phyloP scores from a whole-genome alignment of 2,888 invertebrate species.

The Calephelis perditalis region DNA sequence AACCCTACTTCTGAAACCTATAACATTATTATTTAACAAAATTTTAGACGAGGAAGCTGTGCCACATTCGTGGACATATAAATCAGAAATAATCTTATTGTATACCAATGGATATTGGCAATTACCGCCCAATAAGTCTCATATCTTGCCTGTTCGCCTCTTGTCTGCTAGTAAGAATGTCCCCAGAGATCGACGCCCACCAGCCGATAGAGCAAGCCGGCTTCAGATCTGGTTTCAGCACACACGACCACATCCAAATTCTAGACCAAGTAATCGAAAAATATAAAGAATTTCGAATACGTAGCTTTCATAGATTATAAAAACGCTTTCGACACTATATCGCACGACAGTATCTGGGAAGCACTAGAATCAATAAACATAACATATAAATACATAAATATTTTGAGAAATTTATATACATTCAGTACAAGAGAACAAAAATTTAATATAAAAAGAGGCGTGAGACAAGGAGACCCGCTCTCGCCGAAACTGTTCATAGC shows the following conservation, averaged over 20 bases:
- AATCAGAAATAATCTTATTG: background rate
- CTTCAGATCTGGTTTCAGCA: background rate
- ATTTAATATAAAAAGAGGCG: conserved; percentile 22
- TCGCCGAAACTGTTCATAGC: conserved; percentile 26
- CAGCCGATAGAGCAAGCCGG: conserved; percentile 9
- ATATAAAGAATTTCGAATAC: too few species aligned
- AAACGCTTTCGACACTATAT: too few species aligned
- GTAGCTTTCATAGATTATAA: too few species aligned
- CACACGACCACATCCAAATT: too few species aligned
- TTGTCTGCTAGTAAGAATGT: conserved; percentile 14
- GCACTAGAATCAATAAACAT: too few species aligned
- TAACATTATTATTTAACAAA: background rate
- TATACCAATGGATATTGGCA: background rate
- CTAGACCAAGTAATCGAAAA: too few species aligned
- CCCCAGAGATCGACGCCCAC: conserved; percentile 10
- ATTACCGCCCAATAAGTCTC: conserved; percentile 15
- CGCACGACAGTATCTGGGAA: too few species aligned
- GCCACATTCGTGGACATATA: background rate
- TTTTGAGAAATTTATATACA: too few species aligned
- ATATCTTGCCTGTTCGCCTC: conserved; percentile 8
- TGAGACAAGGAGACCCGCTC: conserved; percentile 4
- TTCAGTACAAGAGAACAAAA: conserved; percentile 11
- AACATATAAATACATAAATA: too few species aligned
- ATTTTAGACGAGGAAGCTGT: background rate
- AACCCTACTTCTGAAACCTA: background rate